phyloP scores from a whole-genome alignment of 2,113 vertebrate genomes.

The Trinectes maculatus region DNA sequence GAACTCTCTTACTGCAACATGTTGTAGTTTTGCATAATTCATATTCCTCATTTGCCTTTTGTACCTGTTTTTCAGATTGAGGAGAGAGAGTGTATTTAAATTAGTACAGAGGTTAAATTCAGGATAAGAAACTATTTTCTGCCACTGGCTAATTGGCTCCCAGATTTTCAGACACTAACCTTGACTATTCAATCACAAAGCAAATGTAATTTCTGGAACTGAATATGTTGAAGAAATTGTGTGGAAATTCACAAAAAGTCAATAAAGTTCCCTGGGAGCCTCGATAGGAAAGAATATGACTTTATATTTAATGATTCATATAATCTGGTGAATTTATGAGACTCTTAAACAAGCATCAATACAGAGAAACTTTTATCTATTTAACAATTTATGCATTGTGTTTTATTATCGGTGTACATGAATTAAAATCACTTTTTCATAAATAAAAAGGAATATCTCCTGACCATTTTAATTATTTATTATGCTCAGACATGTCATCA shows the following conservation, averaged over 20 bases:
- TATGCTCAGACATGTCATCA: no score
- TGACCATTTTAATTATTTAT: no score
- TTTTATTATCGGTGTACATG: no score
- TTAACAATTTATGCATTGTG: no score
- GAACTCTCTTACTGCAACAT: neutral
- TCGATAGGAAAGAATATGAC: neutral
- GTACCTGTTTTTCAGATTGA: neutral
- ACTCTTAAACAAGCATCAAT: no score
- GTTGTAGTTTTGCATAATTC: constrained; percentile 47
- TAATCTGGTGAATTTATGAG: no score
- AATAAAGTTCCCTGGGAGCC: neutral
- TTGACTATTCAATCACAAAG: neutral
- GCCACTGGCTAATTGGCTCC: neutral
- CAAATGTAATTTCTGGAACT: neutral
- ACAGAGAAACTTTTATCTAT: no score
- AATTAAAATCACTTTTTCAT: no score
- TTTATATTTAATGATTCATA: neutral
- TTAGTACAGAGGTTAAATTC: neutral
- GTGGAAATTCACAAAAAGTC: neutral
- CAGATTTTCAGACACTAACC: neutral
- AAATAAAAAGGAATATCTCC: no score
- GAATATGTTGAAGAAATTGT: no score
- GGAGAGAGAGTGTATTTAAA: constrained; percentile 4
- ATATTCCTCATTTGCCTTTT: constrained; percentile 3
- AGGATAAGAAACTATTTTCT: neutral